Evolutionary conservation across 2,888 invertebrate species (phyloP).

Genomic region (Adela reaumurella): DNA sequence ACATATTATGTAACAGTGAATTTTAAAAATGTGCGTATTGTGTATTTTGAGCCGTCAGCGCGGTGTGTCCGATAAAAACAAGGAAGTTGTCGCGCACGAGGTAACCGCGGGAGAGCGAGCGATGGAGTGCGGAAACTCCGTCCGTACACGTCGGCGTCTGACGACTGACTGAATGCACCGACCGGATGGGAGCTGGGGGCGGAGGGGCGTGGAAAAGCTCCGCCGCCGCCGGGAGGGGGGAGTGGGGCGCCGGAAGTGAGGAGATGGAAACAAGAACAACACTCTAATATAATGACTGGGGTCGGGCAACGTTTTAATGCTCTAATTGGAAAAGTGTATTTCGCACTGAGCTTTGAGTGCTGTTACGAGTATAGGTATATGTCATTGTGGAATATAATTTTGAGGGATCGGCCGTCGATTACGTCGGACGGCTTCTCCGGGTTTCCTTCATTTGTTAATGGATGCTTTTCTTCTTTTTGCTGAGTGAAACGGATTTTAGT

Average conservation of each 20-base stretch:
- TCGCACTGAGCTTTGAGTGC: neutral
- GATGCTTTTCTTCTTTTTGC: no score
- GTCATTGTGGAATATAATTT: neutral
- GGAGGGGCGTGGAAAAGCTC: neutral
- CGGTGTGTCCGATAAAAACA: no score
- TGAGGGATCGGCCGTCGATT: neutral
- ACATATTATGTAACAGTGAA: no score
- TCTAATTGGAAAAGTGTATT: conserved; percentile 4
- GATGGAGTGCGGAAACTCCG: conserved; percentile 11
- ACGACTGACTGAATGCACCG: neutral
- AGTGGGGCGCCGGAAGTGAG: conserved; percentile 27
- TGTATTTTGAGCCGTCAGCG: no score
- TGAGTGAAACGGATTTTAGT: no score
- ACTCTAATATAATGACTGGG: conserved; percentile 55
- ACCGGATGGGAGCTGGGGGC: conserved; percentile 15
- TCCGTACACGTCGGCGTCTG: neutral
- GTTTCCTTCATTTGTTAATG: no score
- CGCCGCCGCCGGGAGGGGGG: neutral
- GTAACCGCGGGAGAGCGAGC: conserved; percentile 13
- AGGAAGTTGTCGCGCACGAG: no score
- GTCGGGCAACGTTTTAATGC: conserved; percentile 52
- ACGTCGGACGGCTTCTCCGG: neutral
- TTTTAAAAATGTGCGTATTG: no score
- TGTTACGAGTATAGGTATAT: no score
- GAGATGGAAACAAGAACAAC: conserved; percentile 27